Evolutionary conservation across 2,888 invertebrate genomes (phyloP).

Genomic region (Pterobdella sp.): DNA sequence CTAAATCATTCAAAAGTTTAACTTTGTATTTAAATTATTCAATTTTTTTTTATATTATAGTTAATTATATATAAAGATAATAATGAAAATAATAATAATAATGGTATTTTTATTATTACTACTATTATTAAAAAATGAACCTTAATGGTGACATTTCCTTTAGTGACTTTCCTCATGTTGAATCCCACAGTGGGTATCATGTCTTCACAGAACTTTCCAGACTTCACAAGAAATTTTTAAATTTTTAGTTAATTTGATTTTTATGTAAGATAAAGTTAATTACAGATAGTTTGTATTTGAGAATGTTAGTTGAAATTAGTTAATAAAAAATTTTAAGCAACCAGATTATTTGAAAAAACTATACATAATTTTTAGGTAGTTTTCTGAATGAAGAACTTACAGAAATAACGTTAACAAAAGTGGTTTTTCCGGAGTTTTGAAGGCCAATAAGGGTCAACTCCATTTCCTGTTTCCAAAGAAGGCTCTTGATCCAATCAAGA

Average conservation of each 20-base stretch:
- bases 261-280: not conserved
- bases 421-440: constrained; percentile 98
- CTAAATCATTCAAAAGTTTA: not conserved
- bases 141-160: constrained; percentile 99
- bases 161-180: constrained; percentile 99
- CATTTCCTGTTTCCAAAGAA: constrained; percentile 99
- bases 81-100: no score
- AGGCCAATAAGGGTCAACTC: constrained; percentile 95
- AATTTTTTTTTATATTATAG: no score
- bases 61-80: no score
- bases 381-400: no score
- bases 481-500: constrained; percentile 96
- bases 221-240: no score
- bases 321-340: no score
- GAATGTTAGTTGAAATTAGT: not conserved
- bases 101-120: no score
- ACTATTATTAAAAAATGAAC: no score
- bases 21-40: not conserved
- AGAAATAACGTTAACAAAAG: constrained; percentile 99
- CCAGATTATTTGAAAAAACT: not conserved
- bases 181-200: constrained; percentile 99
- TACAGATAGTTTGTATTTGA: not conserved
- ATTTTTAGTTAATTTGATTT: no score
- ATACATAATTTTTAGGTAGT: no score
- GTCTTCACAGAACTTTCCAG: constrained; percentile 97